A percentile compares a stretch with the other conserved stretches of the same genome.
These are phyloP conservation scores for Palythoa grandis DNA, from an alignment of 92 coral and sea anemone species.

Conservation along the genomic window DNA sequence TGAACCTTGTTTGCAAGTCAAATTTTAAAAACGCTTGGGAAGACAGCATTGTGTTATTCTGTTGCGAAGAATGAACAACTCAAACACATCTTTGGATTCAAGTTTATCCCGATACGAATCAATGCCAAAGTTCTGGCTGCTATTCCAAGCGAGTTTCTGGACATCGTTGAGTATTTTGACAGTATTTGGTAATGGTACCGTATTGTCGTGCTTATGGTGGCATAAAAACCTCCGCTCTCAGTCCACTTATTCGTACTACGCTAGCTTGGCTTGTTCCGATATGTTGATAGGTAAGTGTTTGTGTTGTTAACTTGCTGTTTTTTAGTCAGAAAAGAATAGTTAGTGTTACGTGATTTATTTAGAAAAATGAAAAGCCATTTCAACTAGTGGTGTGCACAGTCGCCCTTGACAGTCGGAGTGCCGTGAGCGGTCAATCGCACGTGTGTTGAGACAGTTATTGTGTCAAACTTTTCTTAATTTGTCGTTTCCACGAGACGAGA, in stretches of 20 bases:
- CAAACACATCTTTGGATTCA: not conserved
- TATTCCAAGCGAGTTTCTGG: constrained; percentile 70
- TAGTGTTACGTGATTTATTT: too few species aligned
- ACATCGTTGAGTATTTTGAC: constrained; percentile 47
- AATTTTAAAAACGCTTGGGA: constrained; percentile 4
- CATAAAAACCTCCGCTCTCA: constrained; percentile 59
- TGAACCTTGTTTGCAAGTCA: not conserved
- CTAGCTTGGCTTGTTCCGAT: constrained; percentile 77
- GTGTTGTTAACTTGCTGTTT: not conserved
- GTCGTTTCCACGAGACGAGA: not conserved
- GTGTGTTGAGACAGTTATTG: not conserved
- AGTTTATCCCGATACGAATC: not conserved
- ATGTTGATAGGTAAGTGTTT: constrained; percentile 69
- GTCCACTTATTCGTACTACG: constrained; percentile 70
- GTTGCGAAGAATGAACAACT: constrained; percentile 3
- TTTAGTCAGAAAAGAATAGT: too few species aligned
- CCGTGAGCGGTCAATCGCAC: too few species aligned
- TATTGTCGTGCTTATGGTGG: constrained; percentile 58
- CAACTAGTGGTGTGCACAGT: not conserved
- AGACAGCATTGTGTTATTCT: too few species aligned
- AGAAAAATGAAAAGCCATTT: not conserved
- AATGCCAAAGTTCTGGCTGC: constrained; percentile 55
- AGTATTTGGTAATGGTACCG: constrained; percentile 65
- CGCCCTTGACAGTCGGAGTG: not conserved
- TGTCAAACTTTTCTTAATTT: not conserved